Conservation (phyloP, 2,888 invertebrate genomes). For the Heliconius hortense region DNA sequence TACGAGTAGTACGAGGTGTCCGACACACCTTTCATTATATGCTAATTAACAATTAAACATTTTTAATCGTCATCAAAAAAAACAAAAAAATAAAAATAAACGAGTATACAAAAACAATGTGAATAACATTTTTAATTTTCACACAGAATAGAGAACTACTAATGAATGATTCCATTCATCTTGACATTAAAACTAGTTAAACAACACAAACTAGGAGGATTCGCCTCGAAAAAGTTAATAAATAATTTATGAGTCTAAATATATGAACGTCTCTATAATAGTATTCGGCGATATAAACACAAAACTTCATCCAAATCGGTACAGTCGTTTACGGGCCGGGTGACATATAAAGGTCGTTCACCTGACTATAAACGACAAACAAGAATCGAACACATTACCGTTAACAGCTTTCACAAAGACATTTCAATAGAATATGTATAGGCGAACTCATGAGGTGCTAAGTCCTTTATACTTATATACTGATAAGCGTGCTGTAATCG, state of each 20-base stretch:
- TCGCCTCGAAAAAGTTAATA: too few species aligned
- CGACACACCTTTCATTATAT: constrained; percentile 13
- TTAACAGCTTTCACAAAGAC: not conserved
- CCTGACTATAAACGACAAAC: not conserved
- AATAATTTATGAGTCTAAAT: too few species aligned
- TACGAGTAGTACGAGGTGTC: not conserved
- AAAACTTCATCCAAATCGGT: not conserved
- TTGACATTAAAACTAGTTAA: too few species aligned
- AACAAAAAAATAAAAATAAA: constrained; percentile 1
- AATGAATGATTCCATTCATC: not conserved
- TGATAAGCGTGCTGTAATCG: too few species aligned
- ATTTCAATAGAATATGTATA: not conserved
- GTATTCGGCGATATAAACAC: not conserved
- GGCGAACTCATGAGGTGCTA: not conserved
- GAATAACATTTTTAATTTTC: not conserved
- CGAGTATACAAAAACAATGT: not conserved
- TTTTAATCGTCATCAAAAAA: not conserved
- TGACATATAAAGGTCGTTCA: not conserved
- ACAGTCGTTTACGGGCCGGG: not conserved
- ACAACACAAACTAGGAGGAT: too few species aligned
- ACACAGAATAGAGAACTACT: not conserved
- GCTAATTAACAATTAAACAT: not conserved
- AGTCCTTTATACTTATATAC: not conserved
- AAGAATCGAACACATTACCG: constrained; percentile 6
- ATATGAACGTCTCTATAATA: too few species aligned